Evolutionary conservation across 2,888 invertebrate species (phyloP), one percentile per base, ranked within the genome.

Genomic region (Nycteola revayana): DNA sequence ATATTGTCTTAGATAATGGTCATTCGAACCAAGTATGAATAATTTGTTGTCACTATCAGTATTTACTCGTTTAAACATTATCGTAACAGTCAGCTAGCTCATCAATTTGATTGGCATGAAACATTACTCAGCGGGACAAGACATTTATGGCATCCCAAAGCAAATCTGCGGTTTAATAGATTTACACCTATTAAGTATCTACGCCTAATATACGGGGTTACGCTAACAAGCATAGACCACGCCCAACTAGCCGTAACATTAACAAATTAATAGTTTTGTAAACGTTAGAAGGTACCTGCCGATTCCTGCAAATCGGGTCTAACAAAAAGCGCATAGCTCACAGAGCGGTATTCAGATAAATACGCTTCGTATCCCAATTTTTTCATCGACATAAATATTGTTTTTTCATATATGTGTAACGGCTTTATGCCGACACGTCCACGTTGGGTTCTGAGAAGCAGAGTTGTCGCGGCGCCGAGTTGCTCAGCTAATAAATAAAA

Each of bases 381-480:
- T 87, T 86, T 86, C 78, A 65, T 71, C 73, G 70, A 80, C 88
- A 86, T 87, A 88, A 87, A 88, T 87, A 86, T 85, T 68, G 77
- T 84, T 87, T 87, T 86, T 88, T 85, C 78, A 64, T 68, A 69
- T 73, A 76, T 66, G 78, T 71, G 79, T 85, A 85, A 87, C 85
- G 84, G 84, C 83, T 81, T 73, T 62, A 74, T 65, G 75, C 77
- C 78, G 85, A 75, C 84, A 68, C 79, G 75, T 74, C 74, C 73
- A 69, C 52, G 70, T 60, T 75, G 76, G 58, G 55, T 86, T 86
- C 87, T 81, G 75, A 69, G 87, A 87, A 87, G 79, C 66, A 62
- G 73, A 69, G 75, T 63, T 84, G 86, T 81, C 81, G 76, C 84
- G 88, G 88, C 87, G 87, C 86, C 85, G 66, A 50, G 53, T 67